Conservation (phyloP, 2,113 vertebrate species). For the Tonatia bakeri region DNA sequence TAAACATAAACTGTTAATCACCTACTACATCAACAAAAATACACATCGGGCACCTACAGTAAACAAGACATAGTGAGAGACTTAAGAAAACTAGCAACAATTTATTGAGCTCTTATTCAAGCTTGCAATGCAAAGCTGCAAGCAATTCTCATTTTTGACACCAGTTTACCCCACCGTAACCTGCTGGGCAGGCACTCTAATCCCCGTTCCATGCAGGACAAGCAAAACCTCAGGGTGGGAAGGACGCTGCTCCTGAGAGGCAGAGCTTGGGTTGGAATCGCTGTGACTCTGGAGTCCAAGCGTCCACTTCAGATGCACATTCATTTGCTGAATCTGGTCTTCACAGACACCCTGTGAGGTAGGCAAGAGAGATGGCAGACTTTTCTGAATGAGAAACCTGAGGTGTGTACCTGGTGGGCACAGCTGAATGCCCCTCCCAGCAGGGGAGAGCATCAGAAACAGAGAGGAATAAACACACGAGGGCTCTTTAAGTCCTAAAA, state of each 20-base stretch:
- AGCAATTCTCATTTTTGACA: neutral
- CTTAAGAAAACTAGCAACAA: neutral
- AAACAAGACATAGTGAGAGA: neutral
- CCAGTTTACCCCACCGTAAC: neutral
- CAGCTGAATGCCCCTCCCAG: neutral
- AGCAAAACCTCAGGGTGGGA: neutral
- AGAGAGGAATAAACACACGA: neutral
- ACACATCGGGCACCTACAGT: neutral
- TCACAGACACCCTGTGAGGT: neutral
- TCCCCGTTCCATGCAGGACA: neutral
- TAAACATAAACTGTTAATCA: neutral
- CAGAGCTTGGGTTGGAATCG: neutral
- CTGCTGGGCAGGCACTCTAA: neutral
- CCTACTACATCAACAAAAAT: neutral
- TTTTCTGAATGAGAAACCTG: neutral
- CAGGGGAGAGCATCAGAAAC: neutral
- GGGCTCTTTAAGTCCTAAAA: neutral
- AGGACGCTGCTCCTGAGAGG: neutral
- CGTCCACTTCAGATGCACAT: rapidly evolving
- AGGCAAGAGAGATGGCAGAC: neutral
- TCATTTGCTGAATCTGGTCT: neutral
- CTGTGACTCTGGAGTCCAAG: neutral
- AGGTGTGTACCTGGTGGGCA: neutral
- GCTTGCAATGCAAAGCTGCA: neutral
- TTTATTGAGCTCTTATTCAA: neutral